Evolutionary conservation across 2,888 invertebrate species (phyloP).

Genomic region (Apotomis turbidana): DNA sequence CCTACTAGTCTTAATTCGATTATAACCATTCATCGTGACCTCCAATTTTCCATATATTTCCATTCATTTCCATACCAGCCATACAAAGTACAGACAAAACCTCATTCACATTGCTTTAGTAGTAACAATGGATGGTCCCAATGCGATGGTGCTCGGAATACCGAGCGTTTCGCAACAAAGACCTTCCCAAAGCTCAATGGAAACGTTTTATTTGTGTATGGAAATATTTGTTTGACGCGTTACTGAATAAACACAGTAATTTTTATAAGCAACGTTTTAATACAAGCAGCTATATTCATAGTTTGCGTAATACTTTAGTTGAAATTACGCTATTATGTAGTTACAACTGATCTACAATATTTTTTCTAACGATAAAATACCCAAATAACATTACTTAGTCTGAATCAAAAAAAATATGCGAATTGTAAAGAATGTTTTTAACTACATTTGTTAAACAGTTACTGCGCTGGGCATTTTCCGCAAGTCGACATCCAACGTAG

Average conservation of each 20-base stretch:
- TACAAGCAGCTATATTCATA: too few species aligned
- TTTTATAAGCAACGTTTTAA: not conserved
- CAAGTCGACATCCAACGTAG: too few species aligned
- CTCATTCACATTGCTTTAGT: conserved; percentile 25
- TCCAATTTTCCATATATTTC: conserved; percentile 25
- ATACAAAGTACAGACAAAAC: conserved; percentile 31
- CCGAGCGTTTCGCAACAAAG: conserved; percentile 32
- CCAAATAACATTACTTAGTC: too few species aligned
- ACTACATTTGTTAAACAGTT: too few species aligned
- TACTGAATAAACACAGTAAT: not conserved
- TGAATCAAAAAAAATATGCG: too few species aligned
- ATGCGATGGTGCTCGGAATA: conserved; percentile 30
- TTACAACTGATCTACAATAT: too few species aligned
- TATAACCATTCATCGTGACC: conserved; percentile 16
- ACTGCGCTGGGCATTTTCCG: too few species aligned
- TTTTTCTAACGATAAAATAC: too few species aligned
- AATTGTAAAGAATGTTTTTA: too few species aligned
- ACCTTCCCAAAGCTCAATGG: conserved; percentile 40
- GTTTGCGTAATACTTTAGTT: too few species aligned
- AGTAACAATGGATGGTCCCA: conserved; percentile 28
- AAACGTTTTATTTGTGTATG: conserved; percentile 26
- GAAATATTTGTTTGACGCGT: conserved; percentile 15
- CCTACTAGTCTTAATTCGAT: not conserved
- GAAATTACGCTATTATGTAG: too few species aligned
- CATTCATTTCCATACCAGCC: conserved; percentile 21